Base-by-base conservation (phyloP, 2,797 vertebrate species). In the Siniperca undulata region DNA sequence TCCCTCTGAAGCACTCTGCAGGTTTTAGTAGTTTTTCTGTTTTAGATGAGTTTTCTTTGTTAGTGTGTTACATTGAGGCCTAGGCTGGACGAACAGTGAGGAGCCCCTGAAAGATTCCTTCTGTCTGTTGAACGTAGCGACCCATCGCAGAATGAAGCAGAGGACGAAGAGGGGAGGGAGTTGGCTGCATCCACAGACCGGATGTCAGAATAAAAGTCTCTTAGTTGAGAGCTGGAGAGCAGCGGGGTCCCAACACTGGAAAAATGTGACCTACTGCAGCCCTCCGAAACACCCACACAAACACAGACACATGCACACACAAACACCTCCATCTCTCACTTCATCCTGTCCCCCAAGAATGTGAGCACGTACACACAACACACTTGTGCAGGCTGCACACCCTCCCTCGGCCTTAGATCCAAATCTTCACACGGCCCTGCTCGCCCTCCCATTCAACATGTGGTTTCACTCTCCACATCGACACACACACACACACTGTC, bases 201-300 rank as follows among this genome's bases (percentile, higher is more conserved):
- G 93, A 94, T 95, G 93, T 93, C 82, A 84, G 89, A 84, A 88
- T 86, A 91, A 87, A 90, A 88, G 80, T 81, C 80, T 84, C 84
- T 90, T 78, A 86, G 84, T 88, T 92, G 75, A 87, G 78, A 86
- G 72, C 73, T 78, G 77, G 78, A 80, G 90, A 85, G 79, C 82
- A 74, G 75, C 9, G 22, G 80, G 85, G 88, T 90, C 82, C 71
- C 90, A 88, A 82, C 55, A 4, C 91, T 89, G 95, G 94, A 96
- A 96, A 94, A 95, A 90, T 89, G 73, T 95, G 95, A 96, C 95
- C 94, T 74, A 7, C 56, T 77, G 80, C 80, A 73, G 75, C 83
- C 81, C 85, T 81, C 34, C 40, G 68, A 17, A 83, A 82, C 87
- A 86, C 84, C 27, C 89, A 84, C 80, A 4, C 77, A 76, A 11